Base-by-base conservation (phyloP, 2,797 vertebrate genomes). In the Argya squamiceps region DNA sequence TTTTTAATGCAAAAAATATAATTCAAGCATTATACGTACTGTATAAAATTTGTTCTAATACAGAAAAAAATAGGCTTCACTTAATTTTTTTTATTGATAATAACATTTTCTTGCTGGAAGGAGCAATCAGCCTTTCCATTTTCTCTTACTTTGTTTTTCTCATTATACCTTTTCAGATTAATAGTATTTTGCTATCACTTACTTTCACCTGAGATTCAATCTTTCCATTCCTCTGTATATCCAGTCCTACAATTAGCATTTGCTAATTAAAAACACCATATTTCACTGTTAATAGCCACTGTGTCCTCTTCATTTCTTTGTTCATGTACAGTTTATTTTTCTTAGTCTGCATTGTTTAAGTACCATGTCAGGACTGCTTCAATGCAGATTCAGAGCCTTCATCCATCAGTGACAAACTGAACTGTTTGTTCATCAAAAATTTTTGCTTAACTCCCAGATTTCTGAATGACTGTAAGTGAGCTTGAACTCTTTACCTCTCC, bases 61-160 rank as follows among this genome's bases (percentile, higher is more conserved):
- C 18, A 95, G 79, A 88, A 97, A 97, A 97, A 94, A 92, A 91
- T 65, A 84, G 60, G 27, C 49, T 91, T 26, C 80, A 90, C 67
- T 93, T 97, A 88, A 53, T 94, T 94, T 93, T 95, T 92, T 93
- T 92, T 69, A 93, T 92, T 92, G 92, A 94, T 94, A 96, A 95
- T 96, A 96, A 77, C 56, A 87, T 96, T 95, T 96, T 80, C 70
- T 96, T 91, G 96, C 96, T 94, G 88, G 94, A 96, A 97, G 94
- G 88, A 94, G 59, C 89, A 95, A 97, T 95, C 94, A 97, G 75
- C 60, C 67, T 90, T 96, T 89, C 92, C 55, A 81, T 96, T 97
- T 96, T 60, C 80, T 80, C 81, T 92, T 81, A 55, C 86, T 90
- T 93, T 95, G 91, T 90, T 96, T 97, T 96, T 89, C 89, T 92